Evolutionary conservation across 2,113 vertebrate species (phyloP), one percentile per base, ranked within the genome.

Genomic region (Pseudonaja textilis): DNA sequence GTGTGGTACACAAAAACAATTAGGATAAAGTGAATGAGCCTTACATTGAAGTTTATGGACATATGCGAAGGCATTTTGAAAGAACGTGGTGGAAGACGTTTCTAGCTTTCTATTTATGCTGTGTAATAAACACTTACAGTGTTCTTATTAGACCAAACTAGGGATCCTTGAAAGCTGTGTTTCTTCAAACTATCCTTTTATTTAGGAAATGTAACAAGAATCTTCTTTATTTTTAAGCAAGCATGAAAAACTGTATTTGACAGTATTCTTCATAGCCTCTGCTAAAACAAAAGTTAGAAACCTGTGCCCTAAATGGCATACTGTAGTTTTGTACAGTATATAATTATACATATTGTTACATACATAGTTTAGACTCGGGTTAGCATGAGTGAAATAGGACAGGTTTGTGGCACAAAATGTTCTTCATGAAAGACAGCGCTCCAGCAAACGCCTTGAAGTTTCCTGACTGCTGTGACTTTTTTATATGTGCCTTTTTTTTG

Each of bases 401-500:
- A 39, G 7, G 6, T 81, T 81, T 81, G 69, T 81, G 14, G 39
- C 6, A 34, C 69, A 81, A 81, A 39, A 39, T 39, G 74, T 42
- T 42, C 34, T 42, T 81, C 34, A 3, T 9, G 34, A 81, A 81
- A 81, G 34, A 39, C 34, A 81, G 34, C 2, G 18, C 74, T 81
- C 74, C 18, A 22, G 18, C 39, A 0, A 0, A 22, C 0, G 26
- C 23, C 9, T 25, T 2, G 1, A 7, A 2, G 0, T 2, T 56
- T 94, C 81, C 1, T 8, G 57, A 92, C n/a, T 20, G 18, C 85
- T 56, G 74, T 56, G 25, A 34, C 54, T 42, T n/a, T 93, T 92
- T n/a, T 81, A 85, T 47, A n/a, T 5, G 42, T 29, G 34, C 12
- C 18, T 23, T 25, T 86, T 12, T 26, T 61, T 61, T 26, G 11